Evolutionary conservation across 2,797 vertebrate species (phyloP).

Genomic region (Hylomyscus alleni): DNA sequence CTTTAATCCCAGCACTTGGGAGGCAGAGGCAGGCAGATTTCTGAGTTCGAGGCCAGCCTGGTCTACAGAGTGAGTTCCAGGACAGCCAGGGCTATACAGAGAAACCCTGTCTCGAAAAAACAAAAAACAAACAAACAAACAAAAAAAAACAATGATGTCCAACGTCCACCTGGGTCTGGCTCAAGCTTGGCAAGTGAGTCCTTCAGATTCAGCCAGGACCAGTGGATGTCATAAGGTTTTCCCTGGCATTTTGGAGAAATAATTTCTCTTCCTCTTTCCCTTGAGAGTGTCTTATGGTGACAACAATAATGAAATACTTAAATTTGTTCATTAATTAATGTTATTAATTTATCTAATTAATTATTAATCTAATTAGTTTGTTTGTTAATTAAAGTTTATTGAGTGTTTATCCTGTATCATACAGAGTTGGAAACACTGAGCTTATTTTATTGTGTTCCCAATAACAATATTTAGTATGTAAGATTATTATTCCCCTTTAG

Average conservation of each 20-base stretch:
- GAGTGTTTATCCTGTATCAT: not conserved
- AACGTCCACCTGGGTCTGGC: not conserved
- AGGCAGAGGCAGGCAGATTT: too few relatives aligned
- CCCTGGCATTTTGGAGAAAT: not conserved
- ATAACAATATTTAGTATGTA: not conserved
- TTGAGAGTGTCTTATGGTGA: not conserved
- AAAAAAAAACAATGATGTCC: not conserved
- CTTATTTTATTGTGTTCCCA: not conserved
- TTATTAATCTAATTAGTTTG: not conserved
- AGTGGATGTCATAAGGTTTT: not conserved
- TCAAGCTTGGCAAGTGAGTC: not conserved
- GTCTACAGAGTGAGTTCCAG: too few relatives aligned
- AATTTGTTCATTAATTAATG: not conserved
- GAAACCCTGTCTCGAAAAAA: too few relatives aligned
- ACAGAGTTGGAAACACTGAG: not conserved
- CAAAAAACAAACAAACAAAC: too few relatives aligned
- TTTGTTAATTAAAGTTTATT: not conserved
- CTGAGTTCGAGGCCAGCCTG: too few relatives aligned
- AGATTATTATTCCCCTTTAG: constrained; percentile 29
- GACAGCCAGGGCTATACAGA: too few relatives aligned
- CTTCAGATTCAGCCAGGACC: not conserved
- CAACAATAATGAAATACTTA: not conserved
- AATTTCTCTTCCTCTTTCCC: not conserved
- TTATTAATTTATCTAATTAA: not conserved
- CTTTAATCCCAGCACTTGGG: too few relatives aligned